Conservation (phyloP, 2,797 vertebrate species). For the Heliangelus exortis region DNA sequence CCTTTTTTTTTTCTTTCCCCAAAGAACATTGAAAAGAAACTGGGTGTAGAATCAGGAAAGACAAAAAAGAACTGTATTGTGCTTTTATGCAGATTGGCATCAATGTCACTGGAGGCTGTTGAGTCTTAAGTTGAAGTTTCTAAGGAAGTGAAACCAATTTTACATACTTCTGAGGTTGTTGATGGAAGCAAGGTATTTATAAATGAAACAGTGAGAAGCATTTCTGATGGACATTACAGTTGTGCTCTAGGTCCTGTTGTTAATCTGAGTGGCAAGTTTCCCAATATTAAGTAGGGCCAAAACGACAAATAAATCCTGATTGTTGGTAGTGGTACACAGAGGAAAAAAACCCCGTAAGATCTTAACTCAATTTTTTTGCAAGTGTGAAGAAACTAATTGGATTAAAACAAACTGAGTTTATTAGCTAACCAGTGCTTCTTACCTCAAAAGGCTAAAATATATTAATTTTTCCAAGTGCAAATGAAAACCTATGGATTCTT, state of each 20-base stretch:
- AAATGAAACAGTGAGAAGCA: background rate
- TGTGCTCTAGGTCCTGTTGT: background rate
- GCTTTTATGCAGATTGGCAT: background rate
- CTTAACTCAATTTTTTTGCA: background rate
- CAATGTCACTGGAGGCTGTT: background rate
- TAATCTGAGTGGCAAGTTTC: background rate
- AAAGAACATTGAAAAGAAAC: background rate
- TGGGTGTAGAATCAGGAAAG: background rate
- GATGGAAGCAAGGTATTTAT: background rate
- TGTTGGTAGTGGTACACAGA: background rate
- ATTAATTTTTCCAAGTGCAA: background rate
- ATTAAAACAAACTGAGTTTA: background rate
- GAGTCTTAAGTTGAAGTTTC: background rate
- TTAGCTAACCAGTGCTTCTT: background rate
- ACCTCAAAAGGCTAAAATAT: background rate
- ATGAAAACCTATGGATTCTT: background rate
- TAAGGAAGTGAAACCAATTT: background rate
- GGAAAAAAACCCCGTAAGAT: background rate
- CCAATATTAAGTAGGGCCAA: background rate
- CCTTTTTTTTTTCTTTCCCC: background rate
- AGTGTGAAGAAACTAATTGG: background rate
- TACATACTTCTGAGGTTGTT: background rate
- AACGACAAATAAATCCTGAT: background rate
- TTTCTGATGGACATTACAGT: background rate
- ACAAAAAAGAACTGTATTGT: background rate